phyloP scores from a whole-genome alignment of 2,797 vertebrate genomes.

The Oreochromis mossambicus region DNA sequence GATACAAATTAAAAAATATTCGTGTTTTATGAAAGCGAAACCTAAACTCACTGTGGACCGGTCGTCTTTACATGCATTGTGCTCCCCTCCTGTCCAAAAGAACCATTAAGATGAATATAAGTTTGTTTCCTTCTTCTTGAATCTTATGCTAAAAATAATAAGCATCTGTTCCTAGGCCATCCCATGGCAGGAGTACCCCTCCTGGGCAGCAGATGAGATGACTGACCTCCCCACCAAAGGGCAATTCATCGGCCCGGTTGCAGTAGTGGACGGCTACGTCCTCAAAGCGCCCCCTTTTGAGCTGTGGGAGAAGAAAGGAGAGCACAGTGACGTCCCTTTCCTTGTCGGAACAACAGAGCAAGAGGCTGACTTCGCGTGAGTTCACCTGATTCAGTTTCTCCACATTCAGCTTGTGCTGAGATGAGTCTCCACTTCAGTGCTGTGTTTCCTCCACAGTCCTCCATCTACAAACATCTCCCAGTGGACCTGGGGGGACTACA shows the following conservation, averaged over 20 bases:
- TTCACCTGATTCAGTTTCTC: background rate
- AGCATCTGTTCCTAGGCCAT: conserved; percentile 55
- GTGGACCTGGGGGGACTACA: conserved; percentile 76
- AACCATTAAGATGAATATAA: background rate
- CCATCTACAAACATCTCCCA: conserved; percentile 64
- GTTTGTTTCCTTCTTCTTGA: background rate
- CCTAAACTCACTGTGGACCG: background rate
- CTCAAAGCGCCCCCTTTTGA: conserved; percentile 65
- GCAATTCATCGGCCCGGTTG: conserved; percentile 51
- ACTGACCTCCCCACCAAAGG: conserved; percentile 69
- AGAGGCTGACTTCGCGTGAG: conserved; percentile 73
- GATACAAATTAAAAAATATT: background rate
- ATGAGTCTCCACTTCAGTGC: background rate
- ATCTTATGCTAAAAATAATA: background rate
- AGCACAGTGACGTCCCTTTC: conserved; percentile 72
- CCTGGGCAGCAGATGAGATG: conserved; percentile 62
- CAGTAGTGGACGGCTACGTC: conserved; percentile 76
- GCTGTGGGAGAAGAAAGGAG: conserved; percentile 61
- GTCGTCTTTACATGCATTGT: background rate
- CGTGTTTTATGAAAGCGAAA: background rate
- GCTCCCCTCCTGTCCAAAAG: background rate
- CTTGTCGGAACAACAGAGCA: conserved; percentile 76
- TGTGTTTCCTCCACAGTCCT: conserved; percentile 61
- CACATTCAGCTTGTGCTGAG: background rate
- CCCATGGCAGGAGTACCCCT: conserved; percentile 75